A percentile compares a stretch with the other conserved stretches of the same genome.
Conservation (phyloP, 2,113 vertebrate species). For the Strix uralensis region DNA sequence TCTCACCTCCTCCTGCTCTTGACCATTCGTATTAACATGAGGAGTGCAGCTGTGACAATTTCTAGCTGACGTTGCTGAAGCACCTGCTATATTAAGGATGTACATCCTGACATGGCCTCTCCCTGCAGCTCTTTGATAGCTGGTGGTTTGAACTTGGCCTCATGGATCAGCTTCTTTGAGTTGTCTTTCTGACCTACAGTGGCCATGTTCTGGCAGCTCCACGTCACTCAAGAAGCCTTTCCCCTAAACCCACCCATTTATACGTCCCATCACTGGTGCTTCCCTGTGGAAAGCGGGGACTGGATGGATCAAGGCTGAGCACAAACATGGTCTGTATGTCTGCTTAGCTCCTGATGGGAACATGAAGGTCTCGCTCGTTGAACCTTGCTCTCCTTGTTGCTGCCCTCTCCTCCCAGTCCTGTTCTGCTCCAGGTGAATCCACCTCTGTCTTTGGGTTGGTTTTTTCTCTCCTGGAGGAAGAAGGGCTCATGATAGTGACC, state of each 20-base stretch:
- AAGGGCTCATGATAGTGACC: not conserved
- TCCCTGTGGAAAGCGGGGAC: not conserved
- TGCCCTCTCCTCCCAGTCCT: not conserved
- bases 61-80: rapidly evolving
- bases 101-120: not conserved
- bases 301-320: not conserved
- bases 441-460: not conserved
- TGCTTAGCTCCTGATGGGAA: not conserved
- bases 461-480: not conserved
- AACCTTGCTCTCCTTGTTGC: not conserved
- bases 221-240: not conserved
- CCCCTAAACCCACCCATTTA: not conserved
- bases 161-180: not conserved
- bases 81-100: not conserved
- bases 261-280: not conserved
- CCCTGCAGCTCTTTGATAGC: not conserved
- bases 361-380: not conserved
- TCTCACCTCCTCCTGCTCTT: not conserved
- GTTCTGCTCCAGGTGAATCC: not conserved
- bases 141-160: not conserved
- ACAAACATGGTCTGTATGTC: not conserved
- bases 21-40: rapidly evolving
- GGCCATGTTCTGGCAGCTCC: not conserved
- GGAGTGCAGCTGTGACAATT: not conserved
- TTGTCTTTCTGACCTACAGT: not conserved